Evolutionary conservation across 2,797 vertebrate genomes (phyloP), one percentile per base, ranked within the genome.

Genomic region (Astyanax mexicanus): DNA sequence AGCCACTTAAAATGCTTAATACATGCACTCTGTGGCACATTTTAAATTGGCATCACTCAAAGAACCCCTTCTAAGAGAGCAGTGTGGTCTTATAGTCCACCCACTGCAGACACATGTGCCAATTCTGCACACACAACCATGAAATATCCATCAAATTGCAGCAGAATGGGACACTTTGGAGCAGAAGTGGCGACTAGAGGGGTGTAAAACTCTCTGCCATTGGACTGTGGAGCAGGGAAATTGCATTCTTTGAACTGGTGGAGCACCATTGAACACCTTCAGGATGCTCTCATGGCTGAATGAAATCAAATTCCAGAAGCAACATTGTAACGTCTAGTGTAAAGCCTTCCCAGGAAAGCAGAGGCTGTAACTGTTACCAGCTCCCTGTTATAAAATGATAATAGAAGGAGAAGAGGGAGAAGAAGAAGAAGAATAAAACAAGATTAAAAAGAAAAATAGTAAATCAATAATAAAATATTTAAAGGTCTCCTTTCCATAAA

Each of bases 211-310:
- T 15, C 4, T 4, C 27, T 1, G 6, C 17, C 1, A 0, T 37
- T 19, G 29, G 55, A n/a, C 13, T 32, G 54, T 57, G 7, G 27
- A 57, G 54, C 27, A 15, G 54, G 29, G 27, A 32, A 58, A 58
- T 35, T 17, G 15, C 8, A n/a, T 35, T 35, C 55, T 35, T 35
- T 58, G 52, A 29, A 58, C 55, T 58, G 55, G 37, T 58, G 32
- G 29, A 57, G 54, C 23, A 32, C 15, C 55, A 58, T 58, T 17
- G n/a, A 37, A 19, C 15, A 58, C 29, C 29, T n/a, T 35, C 12
- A 32, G 55, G 55, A 58, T 35, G 29, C 32, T 58, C 55, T 58
- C 32, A 58, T 35, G 9, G 55, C 29, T 58, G 29, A 57, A 29
- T 32, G 11, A 13, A 37, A 15, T 17, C 27, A 32, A 57, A 57